phyloP scores from a whole-genome alignment of 1,140 invertebrate species.

The Copidosoma floridanum region DNA sequence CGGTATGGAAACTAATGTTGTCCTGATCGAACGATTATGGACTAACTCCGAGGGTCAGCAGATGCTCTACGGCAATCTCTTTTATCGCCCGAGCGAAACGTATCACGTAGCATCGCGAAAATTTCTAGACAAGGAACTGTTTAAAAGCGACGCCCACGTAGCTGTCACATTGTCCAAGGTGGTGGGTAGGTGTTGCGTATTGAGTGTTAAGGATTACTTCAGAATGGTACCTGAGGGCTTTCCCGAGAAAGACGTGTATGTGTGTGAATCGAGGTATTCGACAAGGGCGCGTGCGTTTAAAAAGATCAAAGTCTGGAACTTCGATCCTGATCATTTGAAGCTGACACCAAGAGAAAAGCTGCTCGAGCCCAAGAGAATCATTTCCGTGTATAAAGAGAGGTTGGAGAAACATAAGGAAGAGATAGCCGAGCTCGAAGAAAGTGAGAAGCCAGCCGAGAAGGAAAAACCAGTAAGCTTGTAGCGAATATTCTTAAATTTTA shows the following conservation, averaged over 20 bases:
- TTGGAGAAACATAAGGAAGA: conserved; percentile 90
- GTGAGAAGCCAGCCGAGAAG: conserved; percentile 75
- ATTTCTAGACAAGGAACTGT: conserved; percentile 95
- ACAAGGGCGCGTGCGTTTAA: conserved; percentile 84
- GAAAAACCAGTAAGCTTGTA: conserved; percentile 68
- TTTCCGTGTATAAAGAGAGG: conserved; percentile 90
- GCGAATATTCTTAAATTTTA: background rate
- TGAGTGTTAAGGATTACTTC: conserved; percentile 95
- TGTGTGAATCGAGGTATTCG: conserved; percentile 94
- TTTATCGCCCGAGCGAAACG: conserved; percentile 82
- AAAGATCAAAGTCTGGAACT: conserved; percentile 91
- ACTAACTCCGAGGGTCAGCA: conserved; percentile 80
- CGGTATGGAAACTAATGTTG: conserved; percentile 79
- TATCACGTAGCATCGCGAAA: conserved; percentile 93
- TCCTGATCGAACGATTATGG: conserved; percentile 85
- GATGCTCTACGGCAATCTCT: conserved; percentile 81
- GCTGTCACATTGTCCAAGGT: conserved; percentile 84
- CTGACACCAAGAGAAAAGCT: conserved; percentile 71
- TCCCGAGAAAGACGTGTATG: conserved; percentile 92
- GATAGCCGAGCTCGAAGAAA: conserved; percentile 78
- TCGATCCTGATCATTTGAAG: conserved; percentile 64
- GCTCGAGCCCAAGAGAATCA: conserved; percentile 80
- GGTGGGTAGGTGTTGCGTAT: conserved; percentile 88
- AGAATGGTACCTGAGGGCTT: conserved; percentile 83
- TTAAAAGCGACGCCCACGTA: conserved; percentile 87